phyloP scores from a whole-genome alignment of 2,888 invertebrate species.

The Cabera pusaria region DNA sequence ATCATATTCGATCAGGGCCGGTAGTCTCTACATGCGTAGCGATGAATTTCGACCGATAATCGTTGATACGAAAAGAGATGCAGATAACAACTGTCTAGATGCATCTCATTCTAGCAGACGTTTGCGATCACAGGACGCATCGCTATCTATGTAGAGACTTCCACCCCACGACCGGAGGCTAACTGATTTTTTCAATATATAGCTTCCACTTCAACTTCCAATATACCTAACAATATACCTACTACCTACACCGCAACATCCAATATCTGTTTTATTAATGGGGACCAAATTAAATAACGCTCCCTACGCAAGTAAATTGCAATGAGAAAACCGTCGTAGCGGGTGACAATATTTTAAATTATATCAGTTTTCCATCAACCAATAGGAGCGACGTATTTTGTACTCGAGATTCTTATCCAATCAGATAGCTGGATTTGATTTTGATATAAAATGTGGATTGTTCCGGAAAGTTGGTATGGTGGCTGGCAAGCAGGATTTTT shows the following conservation, averaged over 20 bases:
- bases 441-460: slow-evolving; percentile 49
- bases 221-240: slow-evolving; percentile 23
- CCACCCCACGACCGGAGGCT: no score
- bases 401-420: slow-evolving; percentile 49
- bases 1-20: no score
- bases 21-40: no score
- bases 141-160: no score
- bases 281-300: slow-evolving; percentile 70
- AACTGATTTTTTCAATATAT: no score
- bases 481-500: no score
- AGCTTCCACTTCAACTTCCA: slow-evolving; percentile 8
- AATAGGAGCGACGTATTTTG: slow-evolving; percentile 49
- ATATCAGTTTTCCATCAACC: slow-evolving; percentile 69
- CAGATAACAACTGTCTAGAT: no score
- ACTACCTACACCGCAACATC: slow-evolving; percentile 38
- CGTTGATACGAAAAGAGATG: no score
- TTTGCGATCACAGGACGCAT: no score
- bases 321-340: slow-evolving; percentile 60
- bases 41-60: no score
- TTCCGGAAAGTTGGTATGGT: no score
- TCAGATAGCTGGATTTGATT: slow-evolving; percentile 56
- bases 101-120: no score
- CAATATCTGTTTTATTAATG: slow-evolving; percentile 69
- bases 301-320: slow-evolving; percentile 76
- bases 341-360: slow-evolving; percentile 79